phyloP scores from a whole-genome alignment of 2,888 invertebrate genomes.

The Pseudococcus longispinus region DNA sequence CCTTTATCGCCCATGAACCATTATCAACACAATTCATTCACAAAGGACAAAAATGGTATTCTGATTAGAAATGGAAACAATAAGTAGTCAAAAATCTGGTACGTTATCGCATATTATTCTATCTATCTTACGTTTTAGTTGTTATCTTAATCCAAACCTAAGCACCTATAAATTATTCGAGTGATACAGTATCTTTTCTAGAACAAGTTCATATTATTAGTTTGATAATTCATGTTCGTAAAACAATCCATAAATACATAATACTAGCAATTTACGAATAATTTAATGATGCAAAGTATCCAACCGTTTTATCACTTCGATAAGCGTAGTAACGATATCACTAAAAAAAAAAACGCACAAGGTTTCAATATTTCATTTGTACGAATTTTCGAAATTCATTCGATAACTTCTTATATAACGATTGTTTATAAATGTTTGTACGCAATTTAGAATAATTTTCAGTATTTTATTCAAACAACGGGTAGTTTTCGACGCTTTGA shows the following conservation, averaged over 20 bases:
- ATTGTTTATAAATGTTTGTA: neutral
- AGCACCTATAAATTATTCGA: neutral
- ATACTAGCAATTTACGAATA: neutral
- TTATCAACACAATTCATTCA: neutral
- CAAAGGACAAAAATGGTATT: neutral
- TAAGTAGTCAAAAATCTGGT: constrained; percentile 16
- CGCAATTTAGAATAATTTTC: neutral
- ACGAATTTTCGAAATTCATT: neutral
- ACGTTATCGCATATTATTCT: neutral
- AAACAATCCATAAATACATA: neutral
- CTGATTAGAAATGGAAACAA: neutral
- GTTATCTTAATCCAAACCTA: neutral
- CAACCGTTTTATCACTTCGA: neutral
- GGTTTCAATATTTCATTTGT: neutral
- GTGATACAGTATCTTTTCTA: neutral
- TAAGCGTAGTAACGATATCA: neutral
- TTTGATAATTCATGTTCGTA: neutral
- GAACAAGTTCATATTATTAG: neutral
- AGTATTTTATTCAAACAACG: neutral
- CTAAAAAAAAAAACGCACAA: neutral
- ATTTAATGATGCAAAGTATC: neutral
- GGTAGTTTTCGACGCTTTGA: neutral
- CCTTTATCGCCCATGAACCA: neutral
- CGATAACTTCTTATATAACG: neutral
- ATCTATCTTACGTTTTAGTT: neutral